Evolutionary conservation across 2,888 invertebrate species (phyloP).

Genomic region (Microplitis manilae): DNA sequence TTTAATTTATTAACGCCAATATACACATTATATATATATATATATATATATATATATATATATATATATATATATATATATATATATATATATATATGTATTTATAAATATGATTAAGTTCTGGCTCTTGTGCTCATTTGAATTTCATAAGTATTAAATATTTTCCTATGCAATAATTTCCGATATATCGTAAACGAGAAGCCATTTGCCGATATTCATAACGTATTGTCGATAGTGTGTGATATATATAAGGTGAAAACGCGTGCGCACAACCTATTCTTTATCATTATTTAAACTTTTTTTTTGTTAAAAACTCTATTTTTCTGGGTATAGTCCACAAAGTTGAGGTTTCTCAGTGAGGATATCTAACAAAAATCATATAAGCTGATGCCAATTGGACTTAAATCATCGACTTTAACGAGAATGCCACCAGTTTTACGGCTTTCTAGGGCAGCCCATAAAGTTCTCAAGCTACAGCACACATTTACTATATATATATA

Average conservation of each 20-base stretch:
- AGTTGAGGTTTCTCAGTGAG: too few relatives aligned
- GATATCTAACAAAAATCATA: neutral
- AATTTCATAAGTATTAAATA: slow-evolving; percentile 30
- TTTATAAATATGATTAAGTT: slow-evolving; percentile 11
- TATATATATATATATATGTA: slow-evolving; percentile 3
- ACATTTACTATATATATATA: slow-evolving; percentile 3
- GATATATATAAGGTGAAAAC: neutral
- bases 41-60: neutral
- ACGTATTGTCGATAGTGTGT: slow-evolving; percentile 12
- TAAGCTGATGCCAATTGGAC: slow-evolving; percentile 32
- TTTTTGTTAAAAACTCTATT: neutral
- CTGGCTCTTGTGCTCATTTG: slow-evolving; percentile 22
- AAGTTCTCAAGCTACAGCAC: slow-evolving; percentile 24
- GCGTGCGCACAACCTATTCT: neutral
- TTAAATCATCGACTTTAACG: slow-evolving; percentile 40
- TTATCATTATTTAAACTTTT: neutral
- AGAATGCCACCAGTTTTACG: slow-evolving; percentile 41
- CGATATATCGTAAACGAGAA: slow-evolving; percentile 29
- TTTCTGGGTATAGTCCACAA: too few relatives aligned
- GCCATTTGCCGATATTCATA: slow-evolving; percentile 19
- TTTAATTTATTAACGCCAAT: slow-evolving; percentile 2
- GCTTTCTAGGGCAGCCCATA: slow-evolving; percentile 41
- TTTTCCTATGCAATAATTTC: slow-evolving; percentile 32
- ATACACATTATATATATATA: neutral
- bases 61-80: neutral